phyloP scores from a whole-genome alignment of 2,113 vertebrate species.

The Phocoena sinus region DNA sequence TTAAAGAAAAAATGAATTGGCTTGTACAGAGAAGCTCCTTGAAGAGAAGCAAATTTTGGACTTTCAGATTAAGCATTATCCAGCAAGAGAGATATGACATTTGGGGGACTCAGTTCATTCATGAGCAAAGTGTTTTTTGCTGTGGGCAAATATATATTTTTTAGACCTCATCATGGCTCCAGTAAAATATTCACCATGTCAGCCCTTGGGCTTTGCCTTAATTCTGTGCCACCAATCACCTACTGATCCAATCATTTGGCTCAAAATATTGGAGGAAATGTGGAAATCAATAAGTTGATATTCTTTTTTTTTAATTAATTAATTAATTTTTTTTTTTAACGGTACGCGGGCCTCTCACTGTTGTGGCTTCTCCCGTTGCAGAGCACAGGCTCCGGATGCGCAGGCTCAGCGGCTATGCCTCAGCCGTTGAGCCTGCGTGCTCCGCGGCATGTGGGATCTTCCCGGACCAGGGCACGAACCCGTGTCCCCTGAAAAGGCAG shows the following conservation, averaged over 20 bases:
- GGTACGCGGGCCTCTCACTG: too few relatives aligned
- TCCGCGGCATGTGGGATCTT: too few relatives aligned
- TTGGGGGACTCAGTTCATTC: background rate
- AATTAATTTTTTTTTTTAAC: too few relatives aligned
- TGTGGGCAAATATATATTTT: background rate
- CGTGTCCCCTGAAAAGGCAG: too few relatives aligned
- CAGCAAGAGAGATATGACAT: background rate
- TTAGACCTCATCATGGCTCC: background rate
- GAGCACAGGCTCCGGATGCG: too few relatives aligned
- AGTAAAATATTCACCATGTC: background rate
- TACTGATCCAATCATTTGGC: background rate
- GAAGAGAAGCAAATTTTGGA: background rate
- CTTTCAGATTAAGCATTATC: background rate
- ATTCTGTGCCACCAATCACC: background rate
- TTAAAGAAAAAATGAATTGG: background rate
- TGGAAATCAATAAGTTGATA: background rate
- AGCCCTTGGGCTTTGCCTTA: background rate
- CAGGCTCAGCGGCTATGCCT: too few relatives aligned
- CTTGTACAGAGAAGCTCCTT: background rate
- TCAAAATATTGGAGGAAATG: background rate
- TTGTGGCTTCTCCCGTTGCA: too few relatives aligned
- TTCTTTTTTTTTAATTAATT: background rate
- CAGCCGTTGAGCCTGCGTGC: too few relatives aligned
- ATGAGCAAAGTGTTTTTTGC: background rate
- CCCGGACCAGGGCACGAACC: too few relatives aligned